Percentiles rank a stretch among this genome's conserved stretches.
Conservation (phyloP, 2,888 invertebrate genomes). For the Rotaria magnacalcarata region DNA sequence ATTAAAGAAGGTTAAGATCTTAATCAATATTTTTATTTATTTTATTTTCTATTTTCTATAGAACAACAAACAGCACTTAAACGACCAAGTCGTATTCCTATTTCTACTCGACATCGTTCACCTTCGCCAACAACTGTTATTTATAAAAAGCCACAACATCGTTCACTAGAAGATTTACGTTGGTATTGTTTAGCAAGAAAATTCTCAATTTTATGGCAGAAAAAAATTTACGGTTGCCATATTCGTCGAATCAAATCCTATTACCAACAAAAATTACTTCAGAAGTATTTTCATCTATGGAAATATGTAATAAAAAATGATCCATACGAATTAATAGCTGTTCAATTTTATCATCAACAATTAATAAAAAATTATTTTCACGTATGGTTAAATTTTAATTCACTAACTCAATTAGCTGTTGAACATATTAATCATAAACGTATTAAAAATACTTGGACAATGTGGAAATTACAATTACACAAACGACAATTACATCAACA, state of each 20-base stretch:
- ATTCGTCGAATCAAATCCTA: background rate
- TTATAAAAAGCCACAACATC: constrained; percentile 20
- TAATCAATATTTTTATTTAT: background rate
- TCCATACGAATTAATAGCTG: background rate
- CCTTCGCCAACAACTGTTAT: background rate
- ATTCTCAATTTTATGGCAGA: constrained; percentile 13
- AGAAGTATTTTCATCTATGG: constrained; percentile 3
- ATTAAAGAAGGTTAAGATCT: background rate
- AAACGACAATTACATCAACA: background rate
- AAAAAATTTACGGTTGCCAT: background rate
- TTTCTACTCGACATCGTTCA: constrained; percentile 18
- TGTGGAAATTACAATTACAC: constrained; percentile 6
- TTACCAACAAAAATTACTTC: background rate
- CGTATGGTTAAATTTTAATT: background rate
- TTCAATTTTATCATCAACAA: background rate
- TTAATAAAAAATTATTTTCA: background rate
- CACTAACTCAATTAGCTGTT: background rate
- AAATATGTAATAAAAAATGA: background rate
- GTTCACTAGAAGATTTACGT: background rate
- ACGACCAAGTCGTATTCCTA: constrained; percentile 23
- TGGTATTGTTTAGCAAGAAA: constrained; percentile 6
- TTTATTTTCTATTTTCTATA: background rate
- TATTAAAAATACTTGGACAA: background rate
- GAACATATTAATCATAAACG: background rate
- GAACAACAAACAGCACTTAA: background rate